These are phyloP conservation scores for Leptura quadrifasciata DNA, from an alignment of 2,888 invertebrate species.

Conservation along the genomic window DNA sequence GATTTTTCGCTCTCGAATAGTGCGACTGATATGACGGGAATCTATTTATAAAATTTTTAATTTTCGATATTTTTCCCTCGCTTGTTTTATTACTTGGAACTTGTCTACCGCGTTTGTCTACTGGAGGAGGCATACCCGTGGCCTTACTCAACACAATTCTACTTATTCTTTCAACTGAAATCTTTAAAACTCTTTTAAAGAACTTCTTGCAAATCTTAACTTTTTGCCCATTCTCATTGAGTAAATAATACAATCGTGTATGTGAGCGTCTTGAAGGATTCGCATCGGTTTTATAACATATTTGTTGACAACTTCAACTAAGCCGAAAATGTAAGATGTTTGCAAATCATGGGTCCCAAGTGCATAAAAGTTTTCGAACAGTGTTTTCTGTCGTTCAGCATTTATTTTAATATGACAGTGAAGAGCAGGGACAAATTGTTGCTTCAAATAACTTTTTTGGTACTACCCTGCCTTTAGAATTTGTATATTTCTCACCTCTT, in stretches of 20 bases:
- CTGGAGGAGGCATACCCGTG: no score
- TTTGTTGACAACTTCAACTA: slow-evolving; percentile 8
- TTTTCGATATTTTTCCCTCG: not conserved
- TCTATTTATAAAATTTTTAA: not conserved
- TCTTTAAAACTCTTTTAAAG: not conserved
- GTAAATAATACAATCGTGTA: slow-evolving; percentile 6
- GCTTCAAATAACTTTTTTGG: slow-evolving; percentile 1
- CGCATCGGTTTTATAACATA: slow-evolving; percentile 9
- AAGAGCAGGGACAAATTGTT: not conserved
- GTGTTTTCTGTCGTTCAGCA: not conserved
- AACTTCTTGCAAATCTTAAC: slow-evolving; percentile 1
- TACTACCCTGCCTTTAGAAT: slow-evolving; percentile 13
- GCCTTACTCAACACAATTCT: not conserved
- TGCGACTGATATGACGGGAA: not conserved
- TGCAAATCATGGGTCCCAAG: not conserved
- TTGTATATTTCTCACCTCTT: slow-evolving; percentile 6
- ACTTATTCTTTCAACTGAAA: slow-evolving; percentile 1
- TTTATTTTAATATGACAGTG: slow-evolving; percentile 5
- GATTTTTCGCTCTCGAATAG: no score
- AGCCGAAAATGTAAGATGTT: slow-evolving; percentile 6
- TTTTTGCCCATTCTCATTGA: not conserved
- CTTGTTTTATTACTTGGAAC: no score
- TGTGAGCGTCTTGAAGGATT: slow-evolving; percentile 11
- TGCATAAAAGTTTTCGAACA: slow-evolving; percentile 11
- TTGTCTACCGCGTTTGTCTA: no score